phyloP scores from a whole-genome alignment of 2,113 vertebrate species.

The Brachypteracias leptosomus region DNA sequence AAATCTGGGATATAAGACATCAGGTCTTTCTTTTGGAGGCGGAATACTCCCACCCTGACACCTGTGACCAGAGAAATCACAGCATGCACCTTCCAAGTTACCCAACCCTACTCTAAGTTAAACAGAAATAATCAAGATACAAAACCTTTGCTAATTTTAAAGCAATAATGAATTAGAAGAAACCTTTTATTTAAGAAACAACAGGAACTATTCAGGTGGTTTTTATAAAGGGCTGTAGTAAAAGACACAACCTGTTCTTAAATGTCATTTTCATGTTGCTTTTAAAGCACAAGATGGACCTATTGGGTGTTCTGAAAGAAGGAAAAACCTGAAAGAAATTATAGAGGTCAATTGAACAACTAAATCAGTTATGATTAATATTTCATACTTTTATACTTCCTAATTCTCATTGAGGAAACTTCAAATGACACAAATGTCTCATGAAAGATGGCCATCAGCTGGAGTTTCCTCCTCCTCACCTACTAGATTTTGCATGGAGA shows the following conservation, averaged over 20 bases:
- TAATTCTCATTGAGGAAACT: conserved; percentile 18
- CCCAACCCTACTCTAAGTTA: not conserved
- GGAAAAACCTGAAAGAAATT: not conserved
- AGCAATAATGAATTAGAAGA: not conserved
- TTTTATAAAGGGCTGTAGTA: not conserved
- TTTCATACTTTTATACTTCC: not conserved
- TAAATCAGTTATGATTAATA: conserved; percentile 24
- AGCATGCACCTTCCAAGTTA: not conserved
- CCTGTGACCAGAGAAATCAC: not conserved
- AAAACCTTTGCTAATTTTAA: not conserved
- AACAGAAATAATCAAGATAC: not conserved
- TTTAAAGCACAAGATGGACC: not conserved
- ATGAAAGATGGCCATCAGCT: conserved; percentile 48
- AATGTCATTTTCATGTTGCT: not conserved
- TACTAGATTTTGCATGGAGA: conserved; percentile 1
- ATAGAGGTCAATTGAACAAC: conserved; percentile 7
- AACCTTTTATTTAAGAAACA: not conserved
- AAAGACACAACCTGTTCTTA: not conserved
- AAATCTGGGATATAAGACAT: not conserved
- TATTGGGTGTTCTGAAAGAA: not conserved
- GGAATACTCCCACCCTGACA: not conserved
- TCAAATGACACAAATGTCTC: not conserved
- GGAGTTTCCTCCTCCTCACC: not conserved
- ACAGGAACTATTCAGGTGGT: not conserved
- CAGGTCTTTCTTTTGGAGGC: not conserved